phyloP scores from a whole-genome alignment of 2,797 vertebrate species.

The Dendrocincla fuliginosa region DNA sequence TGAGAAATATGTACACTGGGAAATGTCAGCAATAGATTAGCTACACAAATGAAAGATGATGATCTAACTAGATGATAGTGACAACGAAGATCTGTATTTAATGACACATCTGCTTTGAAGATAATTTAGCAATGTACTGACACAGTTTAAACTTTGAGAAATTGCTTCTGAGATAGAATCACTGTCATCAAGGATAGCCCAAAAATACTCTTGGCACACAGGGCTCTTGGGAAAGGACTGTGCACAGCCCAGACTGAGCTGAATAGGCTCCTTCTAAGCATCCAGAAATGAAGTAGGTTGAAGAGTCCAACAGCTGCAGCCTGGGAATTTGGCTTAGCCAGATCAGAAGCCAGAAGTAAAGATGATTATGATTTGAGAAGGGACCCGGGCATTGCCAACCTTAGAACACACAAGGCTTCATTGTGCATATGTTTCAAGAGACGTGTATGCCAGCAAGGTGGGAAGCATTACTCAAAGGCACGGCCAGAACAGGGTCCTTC shows the following conservation, averaged over 20 bases:
- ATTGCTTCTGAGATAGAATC: not conserved
- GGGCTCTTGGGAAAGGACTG: rapidly evolving
- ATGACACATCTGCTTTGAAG: not conserved
- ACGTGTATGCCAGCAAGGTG: rapidly evolving
- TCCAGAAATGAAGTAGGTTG: rapidly evolving
- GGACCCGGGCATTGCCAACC: not conserved
- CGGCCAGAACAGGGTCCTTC: rapidly evolving
- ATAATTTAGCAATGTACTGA: not conserved
- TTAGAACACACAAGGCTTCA: not conserved
- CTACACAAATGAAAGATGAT: not conserved
- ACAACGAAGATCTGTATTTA: not conserved
- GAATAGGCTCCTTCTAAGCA: not conserved
- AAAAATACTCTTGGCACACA: not conserved
- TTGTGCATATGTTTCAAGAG: rapidly evolving
- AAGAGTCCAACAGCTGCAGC: not conserved
- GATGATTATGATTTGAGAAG: not conserved
- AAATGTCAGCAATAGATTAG: not conserved
- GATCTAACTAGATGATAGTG: not conserved
- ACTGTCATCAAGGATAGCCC: not conserved
- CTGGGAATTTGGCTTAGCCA: not conserved
- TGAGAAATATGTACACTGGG: not conserved
- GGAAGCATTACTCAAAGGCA: not conserved
- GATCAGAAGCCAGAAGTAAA: not conserved
- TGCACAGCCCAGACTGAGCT: not conserved
- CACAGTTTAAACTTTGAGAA: not conserved